Evolutionary conservation across 2,888 invertebrate species (phyloP).

Genomic region (Podotricha telesiphe): DNA sequence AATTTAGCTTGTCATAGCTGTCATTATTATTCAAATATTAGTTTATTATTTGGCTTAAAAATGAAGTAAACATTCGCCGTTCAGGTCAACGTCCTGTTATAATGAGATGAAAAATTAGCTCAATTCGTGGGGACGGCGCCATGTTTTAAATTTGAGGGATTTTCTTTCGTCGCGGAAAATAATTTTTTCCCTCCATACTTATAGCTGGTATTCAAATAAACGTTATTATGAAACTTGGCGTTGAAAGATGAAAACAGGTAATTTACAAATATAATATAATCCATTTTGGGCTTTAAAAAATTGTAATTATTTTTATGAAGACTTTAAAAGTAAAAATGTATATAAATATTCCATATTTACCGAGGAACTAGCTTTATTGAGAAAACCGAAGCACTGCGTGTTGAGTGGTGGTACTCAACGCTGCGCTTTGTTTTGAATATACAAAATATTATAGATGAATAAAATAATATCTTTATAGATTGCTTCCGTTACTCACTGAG

Average conservation of each 20-base stretch:
- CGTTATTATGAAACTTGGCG: slow-evolving; percentile 13
- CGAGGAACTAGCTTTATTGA: no score
- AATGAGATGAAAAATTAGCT: slow-evolving; percentile 35
- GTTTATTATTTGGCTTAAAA: slow-evolving; percentile 16
- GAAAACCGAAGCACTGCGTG: no score
- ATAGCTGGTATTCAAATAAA: slow-evolving; percentile 3
- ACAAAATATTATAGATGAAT: no score
- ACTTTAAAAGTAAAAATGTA: no score
- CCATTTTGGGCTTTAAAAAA: no score
- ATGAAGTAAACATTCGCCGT: slow-evolving; percentile 17
- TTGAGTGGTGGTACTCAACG: no score
- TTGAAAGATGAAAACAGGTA: slow-evolving; percentile 1
- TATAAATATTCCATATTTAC: no score
- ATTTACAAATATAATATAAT: not conserved
- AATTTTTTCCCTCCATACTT: slow-evolving; percentile 6
- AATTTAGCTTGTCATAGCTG: no score
- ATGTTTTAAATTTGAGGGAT: slow-evolving; percentile 26
- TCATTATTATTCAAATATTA: slow-evolving; percentile 27
- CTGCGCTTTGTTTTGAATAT: no score
- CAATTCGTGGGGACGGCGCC: slow-evolving; percentile 28
- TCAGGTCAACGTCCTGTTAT: slow-evolving; percentile 25
- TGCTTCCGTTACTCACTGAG: no score
- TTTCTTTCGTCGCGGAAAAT: slow-evolving; percentile 19
- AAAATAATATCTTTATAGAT: no score
- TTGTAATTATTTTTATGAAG: no score